A percentile compares a stretch with the other conserved stretches of the same genome.
phyloP scores from a whole-genome alignment of 2,888 invertebrate genomes.

The Rhagium mordax region DNA sequence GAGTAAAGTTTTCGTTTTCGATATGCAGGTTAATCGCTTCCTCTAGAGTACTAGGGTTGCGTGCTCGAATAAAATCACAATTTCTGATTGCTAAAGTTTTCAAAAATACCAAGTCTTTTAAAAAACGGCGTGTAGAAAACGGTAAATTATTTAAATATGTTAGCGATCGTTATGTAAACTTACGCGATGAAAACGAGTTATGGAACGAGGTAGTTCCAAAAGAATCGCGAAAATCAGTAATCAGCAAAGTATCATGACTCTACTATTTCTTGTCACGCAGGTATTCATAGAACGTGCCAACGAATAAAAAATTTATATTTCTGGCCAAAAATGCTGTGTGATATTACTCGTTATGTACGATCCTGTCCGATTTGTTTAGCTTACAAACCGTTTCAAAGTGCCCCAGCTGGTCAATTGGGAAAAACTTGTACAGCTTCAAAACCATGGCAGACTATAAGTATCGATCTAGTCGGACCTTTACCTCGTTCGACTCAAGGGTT shows the following conservation, averaged over 20 bases:
- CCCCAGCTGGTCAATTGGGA: not conserved
- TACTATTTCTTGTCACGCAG: not conserved
- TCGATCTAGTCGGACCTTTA: constrained; percentile 33
- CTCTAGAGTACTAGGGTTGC: too few species aligned
- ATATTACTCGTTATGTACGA: not conserved
- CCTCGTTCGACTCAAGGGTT: constrained; percentile 9
- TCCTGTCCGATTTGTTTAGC: not conserved
- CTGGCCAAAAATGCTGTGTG: not conserved
- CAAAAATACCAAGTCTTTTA: too few species aligned
- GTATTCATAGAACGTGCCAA: not conserved
- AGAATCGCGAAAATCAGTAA: not conserved
- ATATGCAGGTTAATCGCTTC: too few species aligned
- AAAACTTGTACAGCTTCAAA: too few species aligned
- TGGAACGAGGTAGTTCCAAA: not conserved
- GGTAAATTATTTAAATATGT: constrained; percentile 4
- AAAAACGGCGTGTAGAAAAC: not conserved
- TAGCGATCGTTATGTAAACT: not conserved
- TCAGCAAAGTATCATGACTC: not conserved
- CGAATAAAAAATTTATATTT: not conserved
- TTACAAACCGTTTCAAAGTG: not conserved
- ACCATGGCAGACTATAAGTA: constrained; percentile 29
- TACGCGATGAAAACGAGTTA: not conserved
- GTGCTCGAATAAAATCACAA: too few species aligned
- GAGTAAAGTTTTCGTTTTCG: too few species aligned
- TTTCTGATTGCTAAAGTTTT: too few species aligned